phyloP scores from a whole-genome alignment of 2,888 invertebrate genomes.

The Temnothorax ravouxi region DNA sequence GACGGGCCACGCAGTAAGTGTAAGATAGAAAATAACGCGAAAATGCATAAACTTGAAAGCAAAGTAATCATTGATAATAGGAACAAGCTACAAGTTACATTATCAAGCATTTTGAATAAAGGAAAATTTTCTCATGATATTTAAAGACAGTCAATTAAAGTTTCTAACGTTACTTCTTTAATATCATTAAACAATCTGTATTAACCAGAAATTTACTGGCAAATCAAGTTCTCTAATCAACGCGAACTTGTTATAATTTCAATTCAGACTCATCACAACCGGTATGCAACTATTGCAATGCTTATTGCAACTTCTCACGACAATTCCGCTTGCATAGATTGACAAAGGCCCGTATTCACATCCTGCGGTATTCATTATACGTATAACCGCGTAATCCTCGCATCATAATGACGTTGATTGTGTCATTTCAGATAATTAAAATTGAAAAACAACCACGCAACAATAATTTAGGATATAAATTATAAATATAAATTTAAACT shows the following conservation, averaged over 20 bases:
- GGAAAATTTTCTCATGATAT: background rate
- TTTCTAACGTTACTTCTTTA: background rate
- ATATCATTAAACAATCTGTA: background rate
- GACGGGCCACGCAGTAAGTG: background rate
- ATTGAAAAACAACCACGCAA: background rate
- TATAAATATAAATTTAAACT: background rate
- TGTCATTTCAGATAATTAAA: conserved; percentile 16
- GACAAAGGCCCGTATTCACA: background rate
- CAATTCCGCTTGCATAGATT: conserved; percentile 2
- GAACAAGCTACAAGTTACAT: background rate
- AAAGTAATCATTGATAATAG: conserved; percentile 11
- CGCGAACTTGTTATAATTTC: conserved; percentile 1
- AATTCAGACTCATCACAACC: background rate
- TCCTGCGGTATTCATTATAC: background rate
- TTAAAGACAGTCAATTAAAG: background rate
- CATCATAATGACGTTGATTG: background rate
- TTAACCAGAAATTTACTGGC: background rate
- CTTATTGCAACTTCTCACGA: conserved; percentile 26
- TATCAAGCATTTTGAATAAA: background rate
- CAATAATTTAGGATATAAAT: background rate
- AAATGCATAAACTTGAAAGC: background rate
- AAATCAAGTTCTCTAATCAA: conserved; percentile 26
- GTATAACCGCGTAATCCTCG: background rate
- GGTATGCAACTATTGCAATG: conserved; percentile 12
- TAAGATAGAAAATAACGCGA: background rate